phyloP scores from a whole-genome alignment of 64 coral and sea anemone species.

The Actinia equina region DNA sequence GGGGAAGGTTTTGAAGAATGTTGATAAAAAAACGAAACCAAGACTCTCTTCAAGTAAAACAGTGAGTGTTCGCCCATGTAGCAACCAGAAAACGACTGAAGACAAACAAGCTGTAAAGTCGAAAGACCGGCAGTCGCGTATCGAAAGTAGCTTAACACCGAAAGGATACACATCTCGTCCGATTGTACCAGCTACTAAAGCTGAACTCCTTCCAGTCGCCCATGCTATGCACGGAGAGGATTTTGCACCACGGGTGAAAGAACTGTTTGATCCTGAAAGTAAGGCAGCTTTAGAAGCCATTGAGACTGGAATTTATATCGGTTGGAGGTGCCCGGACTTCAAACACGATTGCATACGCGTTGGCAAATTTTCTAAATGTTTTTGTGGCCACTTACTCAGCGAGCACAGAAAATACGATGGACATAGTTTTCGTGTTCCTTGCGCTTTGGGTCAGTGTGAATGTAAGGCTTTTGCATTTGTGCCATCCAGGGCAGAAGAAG shows the following conservation, averaged over 20 bases:
- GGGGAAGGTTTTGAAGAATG: not conserved
- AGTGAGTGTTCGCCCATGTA: not conserved
- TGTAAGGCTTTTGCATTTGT: slow-evolving; percentile 97
- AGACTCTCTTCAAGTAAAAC: not conserved
- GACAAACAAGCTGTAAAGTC: slow-evolving; percentile 14
- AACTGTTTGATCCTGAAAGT: slow-evolving; percentile 95
- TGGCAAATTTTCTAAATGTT: slow-evolving; percentile 83
- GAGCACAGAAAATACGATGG: slow-evolving; percentile 75
- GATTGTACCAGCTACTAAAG: slow-evolving; percentile 79
- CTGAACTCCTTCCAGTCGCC: slow-evolving; percentile 85
- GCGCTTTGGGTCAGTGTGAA: slow-evolving; percentile 40
- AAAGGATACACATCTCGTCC: slow-evolving; percentile 78
- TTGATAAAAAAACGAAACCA: not conserved
- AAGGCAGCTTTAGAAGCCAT: slow-evolving; percentile 92
- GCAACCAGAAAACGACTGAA: slow-evolving; percentile 20
- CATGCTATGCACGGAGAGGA: slow-evolving; percentile 90
- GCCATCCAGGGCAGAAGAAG: slow-evolving; percentile 86
- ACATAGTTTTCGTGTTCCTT: slow-evolving; percentile 73
- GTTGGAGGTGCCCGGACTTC: slow-evolving; percentile 76
- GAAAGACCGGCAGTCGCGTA: not conserved
- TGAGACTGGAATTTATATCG: slow-evolving; percentile 82
- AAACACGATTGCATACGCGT: slow-evolving; percentile 97
- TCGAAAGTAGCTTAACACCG: slow-evolving; percentile 30
- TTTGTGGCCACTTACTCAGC: slow-evolving; percentile 81
- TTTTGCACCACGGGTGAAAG: slow-evolving; percentile 86